phyloP scores from a whole-genome alignment of 2,113 vertebrate genomes.

The Cettia cetti region DNA sequence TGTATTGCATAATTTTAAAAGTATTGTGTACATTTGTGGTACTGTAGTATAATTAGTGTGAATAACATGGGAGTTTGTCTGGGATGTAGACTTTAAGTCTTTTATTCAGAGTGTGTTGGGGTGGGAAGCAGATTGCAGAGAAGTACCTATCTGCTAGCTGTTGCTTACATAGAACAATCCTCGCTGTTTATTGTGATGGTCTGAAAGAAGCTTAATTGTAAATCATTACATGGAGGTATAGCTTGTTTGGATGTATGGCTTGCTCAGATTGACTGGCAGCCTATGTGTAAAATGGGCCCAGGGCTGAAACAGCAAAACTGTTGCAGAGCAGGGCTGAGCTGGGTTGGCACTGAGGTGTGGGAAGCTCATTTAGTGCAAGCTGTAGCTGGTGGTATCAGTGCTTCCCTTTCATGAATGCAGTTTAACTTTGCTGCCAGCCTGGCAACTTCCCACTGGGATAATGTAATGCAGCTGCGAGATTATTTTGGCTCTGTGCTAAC shows the following conservation, averaged over 20 bases:
- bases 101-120: not conserved
- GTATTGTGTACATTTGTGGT: not conserved
- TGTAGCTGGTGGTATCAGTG: not conserved
- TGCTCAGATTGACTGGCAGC: not conserved
- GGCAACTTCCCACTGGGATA: constrained; percentile 52
- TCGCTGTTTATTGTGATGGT: not conserved
- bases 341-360: not conserved
- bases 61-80: not conserved
- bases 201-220: not conserved
- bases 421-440: constrained; percentile 37
- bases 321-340: not conserved
- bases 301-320: not conserved
- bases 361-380: constrained; percentile 10
- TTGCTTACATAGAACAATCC: not conserved
- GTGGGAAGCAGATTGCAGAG: not conserved
- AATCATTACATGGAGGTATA: not conserved
- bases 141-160: not conserved
- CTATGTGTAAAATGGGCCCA: not conserved
- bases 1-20: not conserved
- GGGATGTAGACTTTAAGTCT: not conserved
- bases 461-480: constrained; percentile 49
- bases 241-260: not conserved
- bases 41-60: not conserved
- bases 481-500: constrained; percentile 58
- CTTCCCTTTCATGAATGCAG: constrained; percentile 2